Conservation (phyloP, 2,797 vertebrate species). For the Taeniopygia guttata region DNA sequence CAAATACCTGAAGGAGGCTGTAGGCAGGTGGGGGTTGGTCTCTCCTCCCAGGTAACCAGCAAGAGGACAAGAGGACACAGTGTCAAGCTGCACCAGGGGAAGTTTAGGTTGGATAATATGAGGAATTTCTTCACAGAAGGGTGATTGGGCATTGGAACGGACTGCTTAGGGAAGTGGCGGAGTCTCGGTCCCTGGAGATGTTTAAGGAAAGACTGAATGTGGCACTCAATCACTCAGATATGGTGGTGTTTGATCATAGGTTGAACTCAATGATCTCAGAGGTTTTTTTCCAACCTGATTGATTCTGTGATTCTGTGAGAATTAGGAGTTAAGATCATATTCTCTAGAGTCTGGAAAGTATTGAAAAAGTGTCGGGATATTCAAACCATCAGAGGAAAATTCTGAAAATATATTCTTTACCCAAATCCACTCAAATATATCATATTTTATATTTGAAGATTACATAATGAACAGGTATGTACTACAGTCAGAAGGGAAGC, state of each 20-base stretch:
- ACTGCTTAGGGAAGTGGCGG: not conserved
- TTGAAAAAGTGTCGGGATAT: not conserved
- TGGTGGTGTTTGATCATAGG: not conserved
- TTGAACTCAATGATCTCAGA: not conserved
- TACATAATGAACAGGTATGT: fast-evolving
- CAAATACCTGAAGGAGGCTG: not conserved
- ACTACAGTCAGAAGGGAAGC: not conserved
- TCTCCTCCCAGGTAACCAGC: not conserved
- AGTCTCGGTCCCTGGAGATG: not conserved
- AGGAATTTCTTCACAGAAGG: not conserved
- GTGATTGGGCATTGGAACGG: not conserved
- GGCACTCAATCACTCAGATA: too few species aligned
- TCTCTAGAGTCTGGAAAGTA: not conserved
- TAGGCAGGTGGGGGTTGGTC: not conserved
- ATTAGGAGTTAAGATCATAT: not conserved
- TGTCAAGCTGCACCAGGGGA: not conserved
- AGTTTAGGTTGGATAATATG: not conserved
- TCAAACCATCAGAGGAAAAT: not conserved
- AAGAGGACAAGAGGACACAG: not conserved
- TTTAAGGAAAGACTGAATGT: not conserved
- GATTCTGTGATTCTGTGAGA: not conserved
- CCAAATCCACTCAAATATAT: not conserved
- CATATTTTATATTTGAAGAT: not conserved
- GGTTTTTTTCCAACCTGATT: not conserved
- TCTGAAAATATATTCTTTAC: not conserved